phyloP scores from a whole-genome alignment of 92 coral and sea anemone species.

The Phenganax marumi region DNA sequence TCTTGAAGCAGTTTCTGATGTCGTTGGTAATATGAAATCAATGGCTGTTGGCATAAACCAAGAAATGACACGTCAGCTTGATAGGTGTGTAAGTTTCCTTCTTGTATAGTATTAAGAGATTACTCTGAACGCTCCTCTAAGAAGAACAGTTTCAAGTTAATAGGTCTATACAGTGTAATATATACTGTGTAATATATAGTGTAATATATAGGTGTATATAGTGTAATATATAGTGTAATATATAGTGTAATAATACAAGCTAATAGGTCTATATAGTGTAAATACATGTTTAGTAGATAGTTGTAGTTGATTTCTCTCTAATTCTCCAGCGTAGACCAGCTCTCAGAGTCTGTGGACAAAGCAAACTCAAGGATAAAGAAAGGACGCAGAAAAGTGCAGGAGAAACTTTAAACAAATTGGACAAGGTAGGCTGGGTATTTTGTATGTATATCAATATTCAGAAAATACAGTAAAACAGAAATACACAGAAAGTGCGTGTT shows the following conservation, averaged over 20 bases:
- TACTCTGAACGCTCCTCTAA: too few relatives aligned
- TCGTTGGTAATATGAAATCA: slow-evolving; percentile 73
- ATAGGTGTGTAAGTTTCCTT: slow-evolving; percentile 36
- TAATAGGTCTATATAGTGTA: not conserved
- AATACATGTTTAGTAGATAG: not conserved
- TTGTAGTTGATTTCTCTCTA: not conserved
- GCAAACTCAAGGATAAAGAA: slow-evolving; percentile 78
- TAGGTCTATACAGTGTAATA: not conserved
- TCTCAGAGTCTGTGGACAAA: slow-evolving; percentile 91
- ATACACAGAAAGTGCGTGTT: too few relatives aligned
- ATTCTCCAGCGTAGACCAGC: slow-evolving; percentile 47
- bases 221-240: too few relatives aligned
- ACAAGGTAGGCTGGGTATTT: not conserved
- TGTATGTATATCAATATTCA: not conserved
- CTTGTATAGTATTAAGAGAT: not conserved
- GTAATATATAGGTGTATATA: too few relatives aligned
- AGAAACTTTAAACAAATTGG: slow-evolving; percentile 5
- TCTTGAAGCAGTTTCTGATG: slow-evolving; percentile 76
- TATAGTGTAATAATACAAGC: too few relatives aligned
- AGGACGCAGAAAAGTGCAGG: slow-evolving; percentile 57
- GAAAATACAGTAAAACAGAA: not conserved
- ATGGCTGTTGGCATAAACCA: slow-evolving; percentile 84
- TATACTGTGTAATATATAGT: too few relatives aligned
- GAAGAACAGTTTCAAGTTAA: not conserved
- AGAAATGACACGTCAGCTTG: slow-evolving; percentile 79